Conservation (phyloP, 2,797 vertebrate genomes). For the Poeciliopsis presidionis region DNA sequence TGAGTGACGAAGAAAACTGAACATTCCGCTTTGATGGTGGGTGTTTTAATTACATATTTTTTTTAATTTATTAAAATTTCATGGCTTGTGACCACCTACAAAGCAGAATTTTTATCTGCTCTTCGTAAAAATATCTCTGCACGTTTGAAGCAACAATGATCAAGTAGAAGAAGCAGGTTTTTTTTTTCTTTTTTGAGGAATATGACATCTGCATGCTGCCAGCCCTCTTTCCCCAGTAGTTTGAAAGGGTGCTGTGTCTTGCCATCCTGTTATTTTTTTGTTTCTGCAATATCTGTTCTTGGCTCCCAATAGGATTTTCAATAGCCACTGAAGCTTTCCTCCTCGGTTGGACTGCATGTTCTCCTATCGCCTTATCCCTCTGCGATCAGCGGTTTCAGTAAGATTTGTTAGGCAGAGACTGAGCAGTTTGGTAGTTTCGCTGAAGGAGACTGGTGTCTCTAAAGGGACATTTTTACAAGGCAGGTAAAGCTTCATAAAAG, state of each 20-base stretch:
- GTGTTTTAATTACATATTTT: slow-evolving; percentile 10
- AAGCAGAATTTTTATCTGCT: not conserved
- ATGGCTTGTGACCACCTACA: slow-evolving; percentile 21
- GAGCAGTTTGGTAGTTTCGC: not conserved
- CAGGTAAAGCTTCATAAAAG: not conserved
- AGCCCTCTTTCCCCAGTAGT: not conserved
- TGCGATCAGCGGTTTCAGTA: not conserved
- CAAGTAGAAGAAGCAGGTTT: not conserved
- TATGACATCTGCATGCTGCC: not conserved
- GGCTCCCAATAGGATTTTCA: not conserved
- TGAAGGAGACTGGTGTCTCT: not conserved
- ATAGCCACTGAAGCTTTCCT: not conserved
- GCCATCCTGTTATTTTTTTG: not conserved
- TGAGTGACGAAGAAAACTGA: slow-evolving; percentile 46
- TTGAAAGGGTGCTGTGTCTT: not conserved
- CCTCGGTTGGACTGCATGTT: not conserved
- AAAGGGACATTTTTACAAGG: not conserved
- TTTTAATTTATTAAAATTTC: slow-evolving; percentile 34
- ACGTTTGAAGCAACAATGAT: not conserved
- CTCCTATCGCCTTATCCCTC: not conserved
- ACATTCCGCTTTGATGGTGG: slow-evolving; percentile 20
- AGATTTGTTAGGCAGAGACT: not conserved
- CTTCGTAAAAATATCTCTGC: not conserved
- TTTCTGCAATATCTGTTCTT: not conserved
- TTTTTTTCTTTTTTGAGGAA: not conserved